These are phyloP conservation scores for Zapus hudsonius DNA, from an alignment of 2,113 vertebrate species.

Conservation along the genomic window DNA sequence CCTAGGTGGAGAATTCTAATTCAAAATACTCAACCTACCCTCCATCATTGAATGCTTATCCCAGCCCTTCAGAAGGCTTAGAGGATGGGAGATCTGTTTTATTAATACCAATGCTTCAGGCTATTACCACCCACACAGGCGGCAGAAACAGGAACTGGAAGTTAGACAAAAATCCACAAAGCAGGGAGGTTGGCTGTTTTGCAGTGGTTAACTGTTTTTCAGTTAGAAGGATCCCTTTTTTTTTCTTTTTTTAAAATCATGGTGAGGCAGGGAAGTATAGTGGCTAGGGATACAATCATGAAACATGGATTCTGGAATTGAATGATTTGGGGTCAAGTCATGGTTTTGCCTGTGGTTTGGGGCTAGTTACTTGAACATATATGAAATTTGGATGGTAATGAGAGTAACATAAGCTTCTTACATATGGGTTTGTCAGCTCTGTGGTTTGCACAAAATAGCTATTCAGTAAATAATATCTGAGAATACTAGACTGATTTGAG, in stretches of 20 bases:
- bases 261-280: background rate
- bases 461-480: background rate
- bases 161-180: constrained; percentile 15
- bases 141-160: constrained; percentile 20
- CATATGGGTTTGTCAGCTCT: background rate
- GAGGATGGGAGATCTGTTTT: background rate
- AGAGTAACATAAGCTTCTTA: background rate
- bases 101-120: background rate
- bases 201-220: background rate
- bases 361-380: background rate
- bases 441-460: background rate
- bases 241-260: background rate
- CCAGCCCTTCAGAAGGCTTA: background rate
- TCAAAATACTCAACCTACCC: constrained; percentile 20
- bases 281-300: background rate
- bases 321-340: background rate
- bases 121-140: background rate
- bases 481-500: background rate
- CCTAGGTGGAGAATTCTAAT: too few species aligned
- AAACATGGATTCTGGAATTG: background rate
- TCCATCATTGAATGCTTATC: background rate
- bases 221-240: background rate
- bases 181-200: background rate
- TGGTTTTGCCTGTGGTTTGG: background rate
- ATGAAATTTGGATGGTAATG: background rate